Percentiles rank a stretch among this genome's conserved stretches.
Evolutionary conservation across 92 coral and sea anemone species (phyloP).

Genomic region (Desmophyllum pertusum): DNA sequence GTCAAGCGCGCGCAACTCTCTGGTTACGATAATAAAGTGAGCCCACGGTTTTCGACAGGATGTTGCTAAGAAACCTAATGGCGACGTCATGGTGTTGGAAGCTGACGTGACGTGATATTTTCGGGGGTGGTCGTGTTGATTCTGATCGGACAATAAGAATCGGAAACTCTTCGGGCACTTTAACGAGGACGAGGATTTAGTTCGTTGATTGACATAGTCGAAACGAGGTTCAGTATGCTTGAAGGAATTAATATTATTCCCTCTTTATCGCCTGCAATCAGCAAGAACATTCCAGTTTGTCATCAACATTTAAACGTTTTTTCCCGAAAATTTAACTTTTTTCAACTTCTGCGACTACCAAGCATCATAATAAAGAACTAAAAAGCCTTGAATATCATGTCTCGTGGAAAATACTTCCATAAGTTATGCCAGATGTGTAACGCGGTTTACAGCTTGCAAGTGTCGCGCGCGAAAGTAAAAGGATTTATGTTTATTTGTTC

Average conservation of each 20-base stretch:
- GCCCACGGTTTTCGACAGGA: too few species aligned
- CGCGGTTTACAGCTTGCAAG: neutral
- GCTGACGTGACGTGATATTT: too few species aligned
- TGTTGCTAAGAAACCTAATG: too few species aligned
- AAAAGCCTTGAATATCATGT: neutral
- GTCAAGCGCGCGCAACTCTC: too few species aligned
- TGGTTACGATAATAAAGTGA: too few species aligned
- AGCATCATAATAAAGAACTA: neutral
- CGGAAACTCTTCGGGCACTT: too few species aligned
- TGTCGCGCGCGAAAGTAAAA: neutral
- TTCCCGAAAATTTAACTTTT: neutral
- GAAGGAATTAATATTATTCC: neutral
- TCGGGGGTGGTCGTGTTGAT: too few species aligned
- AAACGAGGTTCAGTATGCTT: too few species aligned
- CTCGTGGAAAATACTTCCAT: neutral
- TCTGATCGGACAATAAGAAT: too few species aligned
- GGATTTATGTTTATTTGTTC: neutral
- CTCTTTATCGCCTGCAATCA: neutral
- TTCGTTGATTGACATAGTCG: too few species aligned
- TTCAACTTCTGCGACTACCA: neutral
- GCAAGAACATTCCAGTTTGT: neutral
- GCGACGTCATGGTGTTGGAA: too few species aligned
- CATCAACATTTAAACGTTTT: neutral
- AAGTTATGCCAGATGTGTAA: neutral
- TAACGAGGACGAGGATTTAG: too few species aligned